phyloP scores from a whole-genome alignment of 2,113 vertebrate species.

The Colossoma macropomum region DNA sequence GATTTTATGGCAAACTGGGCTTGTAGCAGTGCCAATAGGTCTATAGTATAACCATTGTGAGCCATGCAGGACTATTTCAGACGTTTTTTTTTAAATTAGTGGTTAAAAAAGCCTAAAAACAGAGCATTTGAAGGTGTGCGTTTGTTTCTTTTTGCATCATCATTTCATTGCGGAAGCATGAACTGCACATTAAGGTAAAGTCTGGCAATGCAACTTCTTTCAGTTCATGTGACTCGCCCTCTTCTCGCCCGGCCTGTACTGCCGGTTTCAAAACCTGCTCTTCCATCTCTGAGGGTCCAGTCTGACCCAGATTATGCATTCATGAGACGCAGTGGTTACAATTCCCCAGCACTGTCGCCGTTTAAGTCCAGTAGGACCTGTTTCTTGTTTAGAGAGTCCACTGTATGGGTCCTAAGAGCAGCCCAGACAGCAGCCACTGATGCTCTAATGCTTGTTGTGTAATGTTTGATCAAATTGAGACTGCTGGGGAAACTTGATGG shows the following conservation, averaged over 20 bases:
- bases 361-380: neutral
- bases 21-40: too few species aligned
- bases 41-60: too few species aligned
- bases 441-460: neutral
- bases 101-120: too few species aligned
- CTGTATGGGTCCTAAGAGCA: neutral
- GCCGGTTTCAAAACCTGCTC: constrained; percentile 11
- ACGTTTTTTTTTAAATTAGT: too few species aligned
- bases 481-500: constrained; percentile 7
- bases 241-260: neutral
- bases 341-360: neutral
- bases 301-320: neutral
- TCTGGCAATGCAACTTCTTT: neutral
- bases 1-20: too few species aligned
- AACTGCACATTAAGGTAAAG: neutral
- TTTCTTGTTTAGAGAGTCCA: neutral
- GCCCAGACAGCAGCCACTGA: neutral
- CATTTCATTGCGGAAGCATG: neutral
- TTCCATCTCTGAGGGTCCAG: neutral
- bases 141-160: neutral
- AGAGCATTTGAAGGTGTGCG: neutral
- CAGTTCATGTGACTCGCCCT: neutral
- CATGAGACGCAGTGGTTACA: neutral
- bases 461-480: constrained; percentile 26
- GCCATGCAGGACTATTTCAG: too few species aligned